phyloP scores from a whole-genome alignment of 1,140 invertebrate genomes.

The Heliconius hewitsoni region DNA sequence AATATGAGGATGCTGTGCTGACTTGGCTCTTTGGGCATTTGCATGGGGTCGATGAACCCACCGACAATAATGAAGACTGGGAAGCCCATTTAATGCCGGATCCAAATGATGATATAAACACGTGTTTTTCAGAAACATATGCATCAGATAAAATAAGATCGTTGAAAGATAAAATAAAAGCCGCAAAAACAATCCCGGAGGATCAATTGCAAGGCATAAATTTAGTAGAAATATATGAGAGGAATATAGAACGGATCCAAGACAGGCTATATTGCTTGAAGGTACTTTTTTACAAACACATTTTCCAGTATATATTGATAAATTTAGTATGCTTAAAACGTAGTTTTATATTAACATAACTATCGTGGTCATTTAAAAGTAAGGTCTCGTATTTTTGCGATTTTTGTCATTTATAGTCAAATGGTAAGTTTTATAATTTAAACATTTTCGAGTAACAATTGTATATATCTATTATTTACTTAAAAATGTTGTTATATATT shows the following conservation, averaged over 20 bases:
- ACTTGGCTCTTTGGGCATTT: slow-evolving; percentile 56
- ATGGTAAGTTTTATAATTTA: no score
- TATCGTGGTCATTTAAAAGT: no score
- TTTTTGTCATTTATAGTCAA: no score
- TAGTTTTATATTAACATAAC: no score
- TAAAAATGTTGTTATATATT: no score
- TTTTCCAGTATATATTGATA: no score
- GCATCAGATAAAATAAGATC: slow-evolving; percentile 59
- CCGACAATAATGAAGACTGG: slow-evolving; percentile 39
- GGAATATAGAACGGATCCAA: not conserved
- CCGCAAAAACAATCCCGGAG: slow-evolving; percentile 28
- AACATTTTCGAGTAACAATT: no score
- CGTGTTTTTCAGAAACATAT: slow-evolving; percentile 63
- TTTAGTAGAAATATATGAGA: slow-evolving; percentile 21
- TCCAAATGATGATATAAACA: slow-evolving; percentile 49
- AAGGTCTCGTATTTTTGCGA: no score
- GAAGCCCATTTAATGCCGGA: slow-evolving; percentile 49
- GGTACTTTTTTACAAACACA: not conserved
- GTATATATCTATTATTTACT: no score
- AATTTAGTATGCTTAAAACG: no score
- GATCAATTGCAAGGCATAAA: slow-evolving; percentile 41
- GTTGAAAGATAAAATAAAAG: slow-evolving; percentile 50
- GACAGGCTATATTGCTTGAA: not conserved
- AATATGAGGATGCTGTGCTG: slow-evolving; percentile 57
- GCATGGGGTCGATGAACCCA: slow-evolving; percentile 31